These are phyloP conservation scores for Siniperca undulata DNA, from an alignment of 2,797 vertebrate genomes.

Conservation along the genomic window DNA sequence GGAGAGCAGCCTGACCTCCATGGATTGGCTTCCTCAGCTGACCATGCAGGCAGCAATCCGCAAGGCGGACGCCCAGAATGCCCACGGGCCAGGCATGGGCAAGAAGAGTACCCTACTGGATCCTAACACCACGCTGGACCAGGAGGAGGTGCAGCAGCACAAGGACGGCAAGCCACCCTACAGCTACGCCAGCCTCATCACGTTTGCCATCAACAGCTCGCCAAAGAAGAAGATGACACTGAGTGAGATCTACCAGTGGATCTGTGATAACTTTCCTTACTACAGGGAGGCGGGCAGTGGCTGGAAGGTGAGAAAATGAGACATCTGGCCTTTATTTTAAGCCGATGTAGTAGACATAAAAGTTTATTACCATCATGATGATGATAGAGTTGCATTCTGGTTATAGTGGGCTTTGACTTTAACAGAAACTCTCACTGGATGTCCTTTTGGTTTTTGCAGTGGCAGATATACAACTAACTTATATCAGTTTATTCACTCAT, in stretches of 20 bases:
- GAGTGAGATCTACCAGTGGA: constrained; percentile 97
- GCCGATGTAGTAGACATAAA: not conserved
- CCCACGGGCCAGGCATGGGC: constrained; percentile 90
- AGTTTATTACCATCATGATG: not conserved
- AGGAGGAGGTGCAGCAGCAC: constrained; percentile 95
- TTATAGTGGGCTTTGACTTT: not conserved
- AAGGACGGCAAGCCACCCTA: constrained; percentile 95
- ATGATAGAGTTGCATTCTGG: constrained; percentile 1
- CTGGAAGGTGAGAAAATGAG: constrained; percentile 90
- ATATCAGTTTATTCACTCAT: not conserved
- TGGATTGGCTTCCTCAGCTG: constrained; percentile 96
- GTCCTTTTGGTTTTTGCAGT: not conserved
- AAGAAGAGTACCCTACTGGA: constrained; percentile 92
- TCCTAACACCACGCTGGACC: constrained; percentile 93
- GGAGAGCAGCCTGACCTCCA: constrained; percentile 96
- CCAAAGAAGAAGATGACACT: constrained; percentile 97
- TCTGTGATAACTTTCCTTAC: constrained; percentile 96
- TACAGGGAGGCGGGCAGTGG: constrained; percentile 95
- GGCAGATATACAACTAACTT: not conserved
- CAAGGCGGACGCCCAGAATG: constrained; percentile 91
- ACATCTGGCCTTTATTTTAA: constrained; percentile 1
- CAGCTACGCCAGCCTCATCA: constrained; percentile 96
- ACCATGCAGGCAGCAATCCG: constrained; percentile 95
- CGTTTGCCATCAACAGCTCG: constrained; percentile 95
- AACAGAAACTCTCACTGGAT: not conserved